phyloP scores from a whole-genome alignment of 2,113 vertebrate species.

The Malurus cyaneus region DNA sequence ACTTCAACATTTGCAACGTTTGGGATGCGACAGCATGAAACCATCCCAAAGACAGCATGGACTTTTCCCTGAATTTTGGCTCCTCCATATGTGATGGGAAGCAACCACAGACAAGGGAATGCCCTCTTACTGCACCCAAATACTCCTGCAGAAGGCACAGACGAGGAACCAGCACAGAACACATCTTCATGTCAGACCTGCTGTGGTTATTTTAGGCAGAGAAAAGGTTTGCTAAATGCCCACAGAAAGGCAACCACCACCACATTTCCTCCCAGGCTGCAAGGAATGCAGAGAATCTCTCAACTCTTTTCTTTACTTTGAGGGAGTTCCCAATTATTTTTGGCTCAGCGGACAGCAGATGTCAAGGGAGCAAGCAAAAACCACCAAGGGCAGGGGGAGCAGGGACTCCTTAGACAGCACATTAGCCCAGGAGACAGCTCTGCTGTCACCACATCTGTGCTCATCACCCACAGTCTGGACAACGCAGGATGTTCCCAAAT shows the following conservation, averaged over 20 bases:
- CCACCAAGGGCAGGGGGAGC: background rate
- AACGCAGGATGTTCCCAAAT: background rate
- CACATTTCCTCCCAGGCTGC: background rate
- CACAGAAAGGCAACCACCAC: background rate
- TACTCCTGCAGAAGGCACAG: background rate
- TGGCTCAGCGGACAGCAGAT: slow-evolving; percentile 1
- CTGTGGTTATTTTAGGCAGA: background rate
- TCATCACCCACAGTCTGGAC: background rate
- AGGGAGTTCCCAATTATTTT: slow-evolving; percentile 52
- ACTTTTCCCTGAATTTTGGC: background rate
- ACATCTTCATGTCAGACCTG: background rate
- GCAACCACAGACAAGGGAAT: background rate
- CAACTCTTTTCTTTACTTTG: slow-evolving; percentile 37
- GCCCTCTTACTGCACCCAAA: background rate
- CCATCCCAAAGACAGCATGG: background rate
- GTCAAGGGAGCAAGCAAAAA: background rate
- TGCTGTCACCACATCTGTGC: background rate
- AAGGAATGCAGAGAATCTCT: background rate
- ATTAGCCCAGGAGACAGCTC: background rate
- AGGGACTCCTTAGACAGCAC: background rate
- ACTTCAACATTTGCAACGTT: background rate
- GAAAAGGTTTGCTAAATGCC: background rate
- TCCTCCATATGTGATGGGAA: background rate
- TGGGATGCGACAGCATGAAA: background rate
- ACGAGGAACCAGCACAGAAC: background rate